Conservation (phyloP, 2,888 invertebrate genomes). For the Drosophila kanekoi region DNA sequence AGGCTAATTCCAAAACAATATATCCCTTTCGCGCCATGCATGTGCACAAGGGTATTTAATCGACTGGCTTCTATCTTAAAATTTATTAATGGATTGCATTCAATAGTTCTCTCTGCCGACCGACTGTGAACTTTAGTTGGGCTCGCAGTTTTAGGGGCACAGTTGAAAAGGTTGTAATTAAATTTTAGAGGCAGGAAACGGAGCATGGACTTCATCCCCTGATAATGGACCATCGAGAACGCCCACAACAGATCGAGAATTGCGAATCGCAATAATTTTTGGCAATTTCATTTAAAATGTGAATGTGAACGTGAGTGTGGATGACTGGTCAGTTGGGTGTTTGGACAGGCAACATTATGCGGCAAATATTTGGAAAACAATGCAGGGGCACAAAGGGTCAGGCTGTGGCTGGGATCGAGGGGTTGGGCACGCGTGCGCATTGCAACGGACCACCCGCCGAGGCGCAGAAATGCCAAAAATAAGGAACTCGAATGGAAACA, state of each 20-base stretch:
- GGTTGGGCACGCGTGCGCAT: constrained; percentile 23
- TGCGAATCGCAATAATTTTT: constrained; percentile 3
- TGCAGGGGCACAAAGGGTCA: background rate
- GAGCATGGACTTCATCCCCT: background rate
- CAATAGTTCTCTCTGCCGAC: too few relatives aligned
- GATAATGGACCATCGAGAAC: constrained; percentile 4
- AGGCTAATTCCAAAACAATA: too few relatives aligned
- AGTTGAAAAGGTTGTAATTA: background rate
- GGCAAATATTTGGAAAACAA: constrained; percentile 20
- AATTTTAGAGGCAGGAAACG: background rate
- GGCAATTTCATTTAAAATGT: constrained; percentile 16
- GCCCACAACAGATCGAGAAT: constrained; percentile 1
- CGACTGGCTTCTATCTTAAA: too few relatives aligned
- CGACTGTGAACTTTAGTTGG: too few relatives aligned
- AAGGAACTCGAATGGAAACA: constrained; percentile 39
- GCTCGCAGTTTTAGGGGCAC: background rate
- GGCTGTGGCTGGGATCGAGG: background rate
- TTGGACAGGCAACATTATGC: constrained; percentile 17
- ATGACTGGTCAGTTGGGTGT: constrained; percentile 6
- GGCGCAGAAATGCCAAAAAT: constrained; percentile 8
- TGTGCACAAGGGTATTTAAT: too few relatives aligned
- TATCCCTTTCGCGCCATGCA: too few relatives aligned
- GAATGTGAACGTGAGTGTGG: background rate
- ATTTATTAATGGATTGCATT: too few relatives aligned
- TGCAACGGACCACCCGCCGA: constrained; percentile 22